Evolutionary conservation across 2,888 invertebrate genomes (phyloP), one percentile per base, ranked within the genome.

Genomic region (Hecatera dysodea): DNA sequence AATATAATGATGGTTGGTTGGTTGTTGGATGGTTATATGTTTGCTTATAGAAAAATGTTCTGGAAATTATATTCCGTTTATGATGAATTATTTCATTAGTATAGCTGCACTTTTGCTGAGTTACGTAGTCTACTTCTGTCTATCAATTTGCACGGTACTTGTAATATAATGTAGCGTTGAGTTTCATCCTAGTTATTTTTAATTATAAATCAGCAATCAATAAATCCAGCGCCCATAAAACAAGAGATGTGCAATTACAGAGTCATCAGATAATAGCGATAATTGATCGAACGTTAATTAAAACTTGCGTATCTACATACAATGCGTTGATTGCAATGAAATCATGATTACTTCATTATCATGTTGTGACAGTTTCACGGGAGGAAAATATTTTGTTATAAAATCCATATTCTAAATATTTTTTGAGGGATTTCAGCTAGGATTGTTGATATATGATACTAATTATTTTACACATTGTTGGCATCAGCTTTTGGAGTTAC

Each of bases 211-310:
- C 22, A 11, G 3, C n/a, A 66, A 50, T 27, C 7, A 24, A n/a
- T 48, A 46, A 48, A 64, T 36, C 17, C 36, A n/a, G 46, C 17
- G 33, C 11, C 3, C 15, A 24, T 19, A 61, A 9, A n/a, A n/a
- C 42, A 17, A 11, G 8, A 17, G 22, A 42, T 42, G 3, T 27
- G 12, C n/a, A 19, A 67, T 52, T 19, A 67, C 29, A 8, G 22
- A 29, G 22, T 33, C 22, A 33, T 42, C 42, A 19, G 17, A 42
- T 17, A 33, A 33, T n/a, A 42, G 22, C 11, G 50, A 33, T 17
- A 50, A 22, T 19, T 42, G 22, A 66, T 67, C 24, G 24, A n/a
- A 67, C 22, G n/a, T 42, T 52, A n/a, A 68, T 67, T 42, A 24
- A 24, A 33, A 4, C 1, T 24, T 2, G 3, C 24, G 5, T 11